Evolutionary conservation across 2,797 vertebrate species (phyloP), one percentile per base, ranked within the genome.

Genomic region (Peromyscus melanophrys): DNA sequence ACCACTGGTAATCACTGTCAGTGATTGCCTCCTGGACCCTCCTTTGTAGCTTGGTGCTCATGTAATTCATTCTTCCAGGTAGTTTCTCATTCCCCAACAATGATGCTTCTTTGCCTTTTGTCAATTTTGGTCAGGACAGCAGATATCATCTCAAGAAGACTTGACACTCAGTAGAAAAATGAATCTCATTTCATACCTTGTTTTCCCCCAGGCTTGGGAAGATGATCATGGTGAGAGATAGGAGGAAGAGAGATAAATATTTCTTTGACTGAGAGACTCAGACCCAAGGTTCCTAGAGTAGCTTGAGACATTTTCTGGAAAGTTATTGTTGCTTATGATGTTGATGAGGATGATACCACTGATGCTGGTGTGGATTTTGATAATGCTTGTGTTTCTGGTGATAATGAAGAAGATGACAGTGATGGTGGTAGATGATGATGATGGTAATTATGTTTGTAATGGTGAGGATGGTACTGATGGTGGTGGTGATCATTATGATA

Each of bases 21-120:
- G 1, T 13, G 16, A 6, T 1, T 16, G 14, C 4, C 4, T 27
- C 31, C 57, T 8, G 0, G 14, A 10, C n/a, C 19, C 4, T 5
- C 4, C 6, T 13, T 76, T 37, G 0, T 9, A 34, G 55, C n/a
- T 75, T 6, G 3, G 19, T 34, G 6, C 19, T 34, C 34, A n/a
- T 21, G 17, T 59, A 5, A 19, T 12, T 67, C 21, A 21, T 19
- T 49, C 27, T 63, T 13, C 0, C 27, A 31, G 11, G 25, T 6
- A 31, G 3, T 1, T 21, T 77, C 37, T 57, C 14, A 23, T 1
- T 13, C 69, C 14, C 23, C 16, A 1, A 31, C 9, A 81, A 46
- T 46, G 46, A 27, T 4, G 14, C 10, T 73, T 11, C 9, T 21
- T 84, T 57, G 25, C 23, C 19, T 21, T 85, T 37, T 31, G 8